phyloP scores from a whole-genome alignment of 2,888 invertebrate genomes.

The Eueremaeus valkanovi region DNA sequence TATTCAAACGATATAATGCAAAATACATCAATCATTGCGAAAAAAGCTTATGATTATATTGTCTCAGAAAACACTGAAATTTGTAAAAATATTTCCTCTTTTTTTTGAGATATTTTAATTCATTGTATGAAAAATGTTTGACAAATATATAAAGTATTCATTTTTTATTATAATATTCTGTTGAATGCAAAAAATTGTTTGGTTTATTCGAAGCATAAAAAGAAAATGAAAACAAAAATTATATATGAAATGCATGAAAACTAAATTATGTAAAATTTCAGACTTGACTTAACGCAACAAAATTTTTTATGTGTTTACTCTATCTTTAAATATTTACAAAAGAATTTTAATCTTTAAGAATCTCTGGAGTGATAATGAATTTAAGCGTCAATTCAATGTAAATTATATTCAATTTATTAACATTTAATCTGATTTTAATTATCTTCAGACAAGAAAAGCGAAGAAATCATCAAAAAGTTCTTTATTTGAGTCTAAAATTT shows the following conservation, averaged over 20 bases:
- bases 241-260: background rate
- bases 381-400: background rate
- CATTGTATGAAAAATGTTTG: background rate
- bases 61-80: background rate
- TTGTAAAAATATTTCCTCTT: background rate
- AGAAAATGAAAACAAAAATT: background rate
- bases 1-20: background rate
- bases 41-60: constrained; percentile 17
- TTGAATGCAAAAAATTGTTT: background rate
- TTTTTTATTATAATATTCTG: background rate
- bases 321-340: constrained; percentile 15
- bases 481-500: background rate
- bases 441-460: too few relatives aligned
- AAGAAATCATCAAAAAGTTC: too few relatives aligned
- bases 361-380: background rate
- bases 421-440: background rate
- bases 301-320: background rate
- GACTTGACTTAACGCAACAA: background rate
- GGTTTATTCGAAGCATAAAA: background rate
- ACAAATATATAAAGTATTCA: background rate
- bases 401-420: background rate
- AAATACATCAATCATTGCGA: constrained; percentile 14
- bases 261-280: background rate
- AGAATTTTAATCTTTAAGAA: background rate
- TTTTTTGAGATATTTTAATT: background rate